phyloP scores from a whole-genome alignment of 2,888 invertebrate species.

The Troides helena region DNA sequence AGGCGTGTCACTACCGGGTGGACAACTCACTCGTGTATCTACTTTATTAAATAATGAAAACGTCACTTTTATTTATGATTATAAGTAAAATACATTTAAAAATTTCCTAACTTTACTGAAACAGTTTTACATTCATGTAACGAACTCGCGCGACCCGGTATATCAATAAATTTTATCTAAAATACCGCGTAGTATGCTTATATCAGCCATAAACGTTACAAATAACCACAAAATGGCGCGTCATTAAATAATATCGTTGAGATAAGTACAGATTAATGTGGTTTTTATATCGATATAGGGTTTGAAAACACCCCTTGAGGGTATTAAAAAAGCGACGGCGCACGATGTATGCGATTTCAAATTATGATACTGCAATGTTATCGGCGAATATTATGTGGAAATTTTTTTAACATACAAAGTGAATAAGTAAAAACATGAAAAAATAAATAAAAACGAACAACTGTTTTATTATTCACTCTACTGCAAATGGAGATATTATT shows the following conservation, averaged over 20 bases:
- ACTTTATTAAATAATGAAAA: not conserved
- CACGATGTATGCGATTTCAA: slow-evolving; percentile 64
- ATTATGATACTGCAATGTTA: slow-evolving; percentile 56
- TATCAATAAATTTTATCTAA: slow-evolving; percentile 62
- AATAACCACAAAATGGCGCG: slow-evolving; percentile 75
- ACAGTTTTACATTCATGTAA: slow-evolving; percentile 12
- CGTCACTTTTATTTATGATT: slow-evolving; percentile 34
- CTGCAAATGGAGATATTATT: no score
- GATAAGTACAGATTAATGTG: slow-evolving; percentile 78
- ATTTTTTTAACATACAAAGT: not conserved
- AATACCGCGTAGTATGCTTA: slow-evolving; percentile 59
- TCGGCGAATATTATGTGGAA: slow-evolving; percentile 32
- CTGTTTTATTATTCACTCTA: no score
- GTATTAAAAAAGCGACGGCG: slow-evolving; percentile 62
- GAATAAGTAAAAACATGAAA: not conserved
- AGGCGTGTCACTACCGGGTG: no score
- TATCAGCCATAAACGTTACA: slow-evolving; percentile 70
- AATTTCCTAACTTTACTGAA: not conserved
- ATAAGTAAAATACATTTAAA: slow-evolving; percentile 33
- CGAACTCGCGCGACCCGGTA: slow-evolving; percentile 32
- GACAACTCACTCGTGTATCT: no score
- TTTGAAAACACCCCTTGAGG: slow-evolving; percentile 56
- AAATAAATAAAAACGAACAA: no score
- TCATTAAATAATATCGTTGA: slow-evolving; percentile 77
- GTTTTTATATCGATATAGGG: slow-evolving; percentile 70